These are phyloP conservation scores for Solenopsis invicta DNA, from an alignment of 1,140 invertebrate species.

Conservation along the genomic window DNA sequence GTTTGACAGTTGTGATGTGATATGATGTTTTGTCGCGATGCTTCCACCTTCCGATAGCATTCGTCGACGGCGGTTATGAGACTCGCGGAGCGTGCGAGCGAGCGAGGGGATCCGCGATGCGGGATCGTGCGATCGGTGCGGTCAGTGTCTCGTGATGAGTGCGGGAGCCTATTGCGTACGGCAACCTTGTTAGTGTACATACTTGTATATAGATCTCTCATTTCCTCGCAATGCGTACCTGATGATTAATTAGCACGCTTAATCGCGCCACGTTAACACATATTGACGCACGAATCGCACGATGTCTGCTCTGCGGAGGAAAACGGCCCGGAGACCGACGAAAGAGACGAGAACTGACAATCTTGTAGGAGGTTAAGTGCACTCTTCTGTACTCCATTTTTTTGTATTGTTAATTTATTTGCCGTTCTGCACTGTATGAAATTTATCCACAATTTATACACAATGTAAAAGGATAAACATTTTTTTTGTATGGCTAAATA, in stretches of 20 bases:
- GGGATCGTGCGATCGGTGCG: not conserved
- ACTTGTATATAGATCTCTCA: conserved; percentile 63
- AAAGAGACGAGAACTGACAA: conserved; percentile 22
- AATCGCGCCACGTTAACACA: conserved; percentile 14
- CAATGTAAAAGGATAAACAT: not conserved
- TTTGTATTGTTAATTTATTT: not conserved
- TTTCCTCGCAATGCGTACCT: conserved; percentile 56
- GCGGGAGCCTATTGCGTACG: not conserved
- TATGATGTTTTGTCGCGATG: conserved; percentile 9
- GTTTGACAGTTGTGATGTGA: not conserved
- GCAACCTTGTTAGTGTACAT: conserved; percentile 60
- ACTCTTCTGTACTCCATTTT: not conserved
- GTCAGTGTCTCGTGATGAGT: conserved; percentile 19
- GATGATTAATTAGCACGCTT: conserved; percentile 62
- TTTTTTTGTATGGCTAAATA: not conserved
- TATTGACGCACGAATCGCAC: not conserved
- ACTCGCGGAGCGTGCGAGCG: not conserved
- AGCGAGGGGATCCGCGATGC: conserved; percentile 14
- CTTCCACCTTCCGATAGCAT: not conserved
- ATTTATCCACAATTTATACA: not conserved
- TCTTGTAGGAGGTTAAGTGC: conserved; percentile 70
- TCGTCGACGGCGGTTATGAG: conserved; percentile 20
- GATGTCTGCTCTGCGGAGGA: conserved; percentile 67
- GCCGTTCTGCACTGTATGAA: not conserved
- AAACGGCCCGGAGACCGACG: conserved; percentile 30